Conservation (phyloP, 2,113 vertebrate species). For the Oryzias celebensis region DNA sequence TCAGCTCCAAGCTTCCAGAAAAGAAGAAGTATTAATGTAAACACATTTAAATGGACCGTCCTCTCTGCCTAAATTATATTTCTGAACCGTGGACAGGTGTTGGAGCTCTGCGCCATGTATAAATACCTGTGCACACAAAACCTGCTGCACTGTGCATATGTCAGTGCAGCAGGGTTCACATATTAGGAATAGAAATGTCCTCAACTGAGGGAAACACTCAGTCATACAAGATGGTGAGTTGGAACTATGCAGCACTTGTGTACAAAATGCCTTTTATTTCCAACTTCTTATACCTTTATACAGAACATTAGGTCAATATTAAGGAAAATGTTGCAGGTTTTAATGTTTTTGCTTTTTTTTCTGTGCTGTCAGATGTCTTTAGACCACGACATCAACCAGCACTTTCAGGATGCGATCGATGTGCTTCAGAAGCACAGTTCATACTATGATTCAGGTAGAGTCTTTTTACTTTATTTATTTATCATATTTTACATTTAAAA, state of each 20-base stretch:
- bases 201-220: slow-evolving; percentile 41
- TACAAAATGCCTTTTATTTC: background rate
- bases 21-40: slow-evolving; percentile 77
- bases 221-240: slow-evolving; percentile 75
- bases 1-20: slow-evolving; percentile 68
- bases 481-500: no score
- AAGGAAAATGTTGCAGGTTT: background rate
- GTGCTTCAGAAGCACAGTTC: slow-evolving; percentile 85
- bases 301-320: no score
- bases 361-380: slow-evolving; percentile 79
- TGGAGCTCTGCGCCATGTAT: slow-evolving; percentile 53
- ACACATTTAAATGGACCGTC: slow-evolving; percentile 69
- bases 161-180: slow-evolving; percentile 8
- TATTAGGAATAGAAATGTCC: slow-evolving; percentile 31
- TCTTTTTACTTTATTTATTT: background rate
- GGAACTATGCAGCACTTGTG: background rate
- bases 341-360: background rate
- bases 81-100: slow-evolving; percentile 39
- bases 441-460: slow-evolving; percentile 71
- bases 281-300: no score
- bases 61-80: slow-evolving; percentile 28
- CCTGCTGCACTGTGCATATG: slow-evolving; percentile 31
- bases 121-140: slow-evolving; percentile 55
- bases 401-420: slow-evolving; percentile 92
- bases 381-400: slow-evolving; percentile 86